A percentile compares a stretch with the other conserved stretches of the same genome.
phyloP scores from a whole-genome alignment of 2,797 vertebrate genomes.

The Adrianichthys oophorus region DNA sequence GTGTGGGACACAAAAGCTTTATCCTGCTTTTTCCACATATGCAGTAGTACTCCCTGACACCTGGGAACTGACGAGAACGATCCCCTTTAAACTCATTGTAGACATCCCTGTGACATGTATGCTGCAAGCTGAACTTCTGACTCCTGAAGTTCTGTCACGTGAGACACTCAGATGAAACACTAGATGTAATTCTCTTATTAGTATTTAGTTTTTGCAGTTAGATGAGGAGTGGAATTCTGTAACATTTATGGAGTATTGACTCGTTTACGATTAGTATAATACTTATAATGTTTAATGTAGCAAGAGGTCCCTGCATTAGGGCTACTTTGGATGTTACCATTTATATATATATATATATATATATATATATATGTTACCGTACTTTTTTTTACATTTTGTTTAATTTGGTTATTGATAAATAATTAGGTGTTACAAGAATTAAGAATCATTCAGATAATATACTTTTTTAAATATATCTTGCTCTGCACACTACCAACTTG shows the following conservation, averaged over 20 bases:
- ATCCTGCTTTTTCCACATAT: constrained; percentile 17
- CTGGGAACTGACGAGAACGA: constrained; percentile 22
- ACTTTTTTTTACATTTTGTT: constrained; percentile 4
- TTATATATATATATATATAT: constrained; percentile 25
- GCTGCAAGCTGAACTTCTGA: constrained; percentile 33
- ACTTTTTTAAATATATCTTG: constrained; percentile 15
- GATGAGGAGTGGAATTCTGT: constrained; percentile 33
- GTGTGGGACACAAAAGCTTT: constrained; percentile 23
- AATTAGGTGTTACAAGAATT: too few relatives aligned
- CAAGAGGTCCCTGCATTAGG: constrained; percentile 26
- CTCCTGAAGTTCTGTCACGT: constrained; percentile 9
- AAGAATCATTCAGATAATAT: constrained; percentile 10
- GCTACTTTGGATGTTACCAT: constrained; percentile 27
- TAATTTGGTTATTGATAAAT: constrained; percentile 21
- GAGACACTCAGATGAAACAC: constrained; percentile 14
- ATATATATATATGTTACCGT: background rate
- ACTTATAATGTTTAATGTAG: constrained; percentile 23
- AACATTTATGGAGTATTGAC: constrained; percentile 24
- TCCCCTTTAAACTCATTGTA: constrained; percentile 38
- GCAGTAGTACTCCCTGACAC: constrained; percentile 19
- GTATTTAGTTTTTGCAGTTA: constrained; percentile 38
- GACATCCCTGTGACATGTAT: constrained; percentile 35
- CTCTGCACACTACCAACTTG: constrained; percentile 43
- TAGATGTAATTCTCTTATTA: constrained; percentile 15
- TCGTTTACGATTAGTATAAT: constrained; percentile 17